phyloP scores from a whole-genome alignment of 2,888 invertebrate species.

The Microplitis deprimator region DNA sequence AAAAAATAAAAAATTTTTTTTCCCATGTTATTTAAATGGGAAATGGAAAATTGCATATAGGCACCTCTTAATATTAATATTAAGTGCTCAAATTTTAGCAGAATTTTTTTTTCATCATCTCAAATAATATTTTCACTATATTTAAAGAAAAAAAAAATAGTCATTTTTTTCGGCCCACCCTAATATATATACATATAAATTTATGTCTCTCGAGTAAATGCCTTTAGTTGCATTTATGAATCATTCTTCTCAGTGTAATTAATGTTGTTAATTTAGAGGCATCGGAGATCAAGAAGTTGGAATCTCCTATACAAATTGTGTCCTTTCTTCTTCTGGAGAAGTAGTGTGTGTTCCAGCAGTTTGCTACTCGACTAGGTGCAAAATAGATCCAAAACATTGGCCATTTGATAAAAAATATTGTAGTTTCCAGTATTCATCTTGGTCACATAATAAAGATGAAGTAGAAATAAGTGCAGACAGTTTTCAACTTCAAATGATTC shows the following conservation, averaged over 20 bases:
- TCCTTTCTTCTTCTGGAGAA: conserved; percentile 72
- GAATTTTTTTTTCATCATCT: too few relatives aligned
- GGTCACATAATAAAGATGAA: conserved; percentile 78
- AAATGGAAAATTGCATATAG: too few relatives aligned
- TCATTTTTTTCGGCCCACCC: too few relatives aligned
- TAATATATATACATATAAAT: too few relatives aligned
- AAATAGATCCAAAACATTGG: conserved; percentile 75
- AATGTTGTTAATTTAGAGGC: conserved; percentile 24
- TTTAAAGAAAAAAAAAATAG: too few relatives aligned
- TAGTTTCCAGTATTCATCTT: conserved; percentile 76
- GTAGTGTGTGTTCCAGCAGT: conserved; percentile 76
- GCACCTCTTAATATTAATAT: too few relatives aligned
- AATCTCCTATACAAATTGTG: conserved; percentile 70
- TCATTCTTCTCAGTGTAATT: neutral
- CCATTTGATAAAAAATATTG: conserved; percentile 80
- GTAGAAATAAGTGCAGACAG: conserved; percentile 69
- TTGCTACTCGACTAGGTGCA: conserved; percentile 74
- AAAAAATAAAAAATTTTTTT: too few relatives aligned
- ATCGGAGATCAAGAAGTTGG: conserved; percentile 36
- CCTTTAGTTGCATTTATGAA: neutral
- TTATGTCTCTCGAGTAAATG: too few relatives aligned
- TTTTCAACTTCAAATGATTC: conserved; percentile 37
- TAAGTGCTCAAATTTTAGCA: too few relatives aligned
- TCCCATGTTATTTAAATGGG: too few relatives aligned
- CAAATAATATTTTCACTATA: too few relatives aligned